These are phyloP conservation scores for Notothenia coriiceps DNA, from an alignment of 2,113 vertebrate species.

Conservation along the genomic window DNA sequence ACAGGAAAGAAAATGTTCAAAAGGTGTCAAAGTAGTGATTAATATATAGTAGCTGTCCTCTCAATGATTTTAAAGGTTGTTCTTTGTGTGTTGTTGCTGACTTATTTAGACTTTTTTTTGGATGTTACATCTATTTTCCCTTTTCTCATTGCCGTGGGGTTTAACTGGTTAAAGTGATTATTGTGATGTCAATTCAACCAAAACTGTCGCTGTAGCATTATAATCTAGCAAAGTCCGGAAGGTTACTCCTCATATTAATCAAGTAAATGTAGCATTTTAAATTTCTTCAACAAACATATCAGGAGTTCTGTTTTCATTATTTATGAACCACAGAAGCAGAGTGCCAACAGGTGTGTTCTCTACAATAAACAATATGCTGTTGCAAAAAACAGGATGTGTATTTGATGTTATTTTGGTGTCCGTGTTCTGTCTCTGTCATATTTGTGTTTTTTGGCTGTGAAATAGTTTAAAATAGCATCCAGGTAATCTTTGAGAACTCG, in stretches of 20 bases:
- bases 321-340: conserved; percentile 22
- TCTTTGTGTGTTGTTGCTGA: neutral
- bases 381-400: neutral
- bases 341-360: conserved; percentile 56
- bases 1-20: conserved; percentile 3
- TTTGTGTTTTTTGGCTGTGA: neutral
- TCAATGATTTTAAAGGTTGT: neutral
- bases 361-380: conserved; percentile 60
- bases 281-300: conserved; percentile 16
- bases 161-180: no score
- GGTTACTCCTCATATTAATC: neutral
- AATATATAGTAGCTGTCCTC: neutral
- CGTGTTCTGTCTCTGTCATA: neutral
- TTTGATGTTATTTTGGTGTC: neutral
- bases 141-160: neutral
- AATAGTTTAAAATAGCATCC: neutral
- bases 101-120: neutral
- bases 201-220: neutral
- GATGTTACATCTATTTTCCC: neutral
- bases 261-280: conserved; percentile 25
- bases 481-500: neutral
- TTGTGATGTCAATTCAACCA: no score
- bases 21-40: neutral
- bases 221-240: neutral
- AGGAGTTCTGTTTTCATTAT: neutral